Evolutionary conservation across 2,888 invertebrate species (phyloP), one percentile per base, ranked within the genome.

Genomic region (Eristalis arbustorum): DNA sequence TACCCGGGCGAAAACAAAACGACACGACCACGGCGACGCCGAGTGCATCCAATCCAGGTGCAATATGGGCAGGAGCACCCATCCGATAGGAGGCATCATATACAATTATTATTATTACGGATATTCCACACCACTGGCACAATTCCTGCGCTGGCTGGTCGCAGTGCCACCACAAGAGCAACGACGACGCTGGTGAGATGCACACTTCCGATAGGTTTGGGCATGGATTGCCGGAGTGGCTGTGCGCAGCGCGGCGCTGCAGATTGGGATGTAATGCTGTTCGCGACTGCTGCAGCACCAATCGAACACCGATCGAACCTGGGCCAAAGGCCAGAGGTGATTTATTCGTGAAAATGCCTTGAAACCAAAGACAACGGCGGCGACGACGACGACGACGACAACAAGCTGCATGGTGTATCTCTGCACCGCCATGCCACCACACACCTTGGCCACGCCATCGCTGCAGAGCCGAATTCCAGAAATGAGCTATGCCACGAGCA

Each of bases 251-350:
- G 37, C 49, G 14, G 34, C 66, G 10, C 22, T 28, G 49, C 23
- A 25, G 75, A 87, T 87, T 87, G 74, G 87, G 82, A 83, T 82
- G 83, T 85, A 85, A 82, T 75, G 62, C 49, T 87, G 72, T 81
- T 61, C 73, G 73, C 77, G 77, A 85, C 87, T 79, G 78, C 67
- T 83, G 78, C 74, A 68, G 56, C 68, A 75, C 82, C 87, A 87
- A 82, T 87, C 78, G 87, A 87, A 83, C 87, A 87, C 40, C 78
- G 74, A 72, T 87, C 87, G 87, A 87, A 87, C 87, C 40, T 42
- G 68, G 87, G 87, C 87, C 87, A 87, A 83, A 83, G 87, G 87
- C 75, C 78, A 87, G 72, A 87, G 87, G 83, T 87, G 87, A 87
- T 87, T 87, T 87, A 87, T 87, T 87, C 87, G 82, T 79, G 83